These are phyloP conservation scores for Lepidothrix coronata DNA, from an alignment of 2,113 vertebrate species.

Conservation along the genomic window DNA sequence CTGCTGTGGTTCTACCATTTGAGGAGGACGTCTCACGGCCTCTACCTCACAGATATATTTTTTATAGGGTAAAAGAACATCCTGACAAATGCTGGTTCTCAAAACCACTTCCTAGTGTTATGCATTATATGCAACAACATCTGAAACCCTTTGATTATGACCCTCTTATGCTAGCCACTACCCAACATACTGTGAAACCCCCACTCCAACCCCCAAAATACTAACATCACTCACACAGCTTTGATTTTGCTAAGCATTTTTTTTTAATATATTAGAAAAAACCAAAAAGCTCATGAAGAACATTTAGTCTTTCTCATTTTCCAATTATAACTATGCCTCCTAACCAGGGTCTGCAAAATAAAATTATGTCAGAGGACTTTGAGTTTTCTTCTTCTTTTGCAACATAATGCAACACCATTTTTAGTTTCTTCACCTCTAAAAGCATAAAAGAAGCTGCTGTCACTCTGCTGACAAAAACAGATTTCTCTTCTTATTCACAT, in stretches of 20 bases:
- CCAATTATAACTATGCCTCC: neutral
- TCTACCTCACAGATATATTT: neutral
- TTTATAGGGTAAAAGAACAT: neutral
- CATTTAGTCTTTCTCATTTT: neutral
- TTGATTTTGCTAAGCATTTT: neutral
- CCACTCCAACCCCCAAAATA: neutral
- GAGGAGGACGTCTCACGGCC: accelerated
- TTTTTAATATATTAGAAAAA: neutral
- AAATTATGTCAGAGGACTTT: neutral
- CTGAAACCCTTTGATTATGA: neutral
- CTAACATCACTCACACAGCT: neutral
- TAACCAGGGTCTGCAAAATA: neutral
- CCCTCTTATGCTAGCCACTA: neutral
- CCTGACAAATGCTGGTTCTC: neutral
- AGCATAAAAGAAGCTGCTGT: neutral
- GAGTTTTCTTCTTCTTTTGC: neutral
- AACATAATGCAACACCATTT: neutral
- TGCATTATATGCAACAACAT: neutral
- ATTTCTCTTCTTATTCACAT: neutral
- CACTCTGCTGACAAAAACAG: neutral
- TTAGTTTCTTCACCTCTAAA: neutral
- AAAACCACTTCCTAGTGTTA: neutral
- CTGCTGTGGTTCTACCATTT: neutral
- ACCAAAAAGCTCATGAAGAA: neutral
- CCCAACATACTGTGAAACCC: neutral